Evolutionary conservation across 2,797 vertebrate genomes (phyloP), one percentile per base, ranked within the genome.

Genomic region (Hybognathus amarus): DNA sequence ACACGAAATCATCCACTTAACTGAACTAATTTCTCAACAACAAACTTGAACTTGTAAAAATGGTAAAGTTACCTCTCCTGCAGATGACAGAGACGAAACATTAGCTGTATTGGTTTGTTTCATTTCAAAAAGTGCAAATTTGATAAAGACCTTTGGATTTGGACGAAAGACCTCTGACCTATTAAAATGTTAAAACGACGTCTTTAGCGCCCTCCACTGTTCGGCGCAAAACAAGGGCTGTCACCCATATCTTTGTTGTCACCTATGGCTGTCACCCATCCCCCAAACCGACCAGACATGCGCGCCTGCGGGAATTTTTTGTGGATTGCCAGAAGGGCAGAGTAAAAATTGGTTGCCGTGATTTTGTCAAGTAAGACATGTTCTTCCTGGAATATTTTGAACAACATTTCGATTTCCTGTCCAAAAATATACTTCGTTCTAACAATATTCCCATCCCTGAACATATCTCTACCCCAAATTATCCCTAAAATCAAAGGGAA

Each of bases 21-120:
- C 45, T 10, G 36, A 17, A 4, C 2, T 17, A 47, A 33, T 30
- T 52, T 68, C 42, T 78, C 61, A 52, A 68, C 12, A 36, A n/a
- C 45, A 68, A 54, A 17, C 63, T 67, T 79, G 18, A 54, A 54
- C 12, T 24, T 10, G 33, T 15, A 15, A 68, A 79, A 36, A 24
- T 18, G 6, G 12, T 13, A 13, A 24, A 80, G 47, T 63, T 88
- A 88, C 87, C 85, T 83, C 74, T 82, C 5, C 79, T 42, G 40
- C 22, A 27, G 80, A 67, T 40, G 27, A 30, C 24, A 63, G 10
- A 20, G 47, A 17, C 0, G 20, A 24, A 17, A 74, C 33, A 76
- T 83, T 67, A 38, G 38, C 33, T 20, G 33, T 61, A 11, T 75
- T 30, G 42, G 24, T 27, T 3, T 69, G 5, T 47, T 87, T 85